phyloP scores from a whole-genome alignment of 2,888 invertebrate species.

The Caenorhabditis sinica region DNA sequence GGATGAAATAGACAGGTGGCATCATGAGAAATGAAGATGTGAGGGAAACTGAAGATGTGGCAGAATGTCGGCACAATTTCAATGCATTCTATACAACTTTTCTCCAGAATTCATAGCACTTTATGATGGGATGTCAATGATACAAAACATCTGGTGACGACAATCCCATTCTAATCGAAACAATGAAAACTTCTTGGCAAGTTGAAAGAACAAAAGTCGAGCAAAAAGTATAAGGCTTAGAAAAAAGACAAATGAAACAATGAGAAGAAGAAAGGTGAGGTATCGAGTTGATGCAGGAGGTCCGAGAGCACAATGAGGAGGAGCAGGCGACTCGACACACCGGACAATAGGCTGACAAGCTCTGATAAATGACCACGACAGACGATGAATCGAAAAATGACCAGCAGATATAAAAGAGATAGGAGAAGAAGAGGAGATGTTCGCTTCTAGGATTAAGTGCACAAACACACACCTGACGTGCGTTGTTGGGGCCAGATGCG shows the following conservation, averaged over 20 bases:
- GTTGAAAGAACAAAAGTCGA: slow-evolving; percentile 6
- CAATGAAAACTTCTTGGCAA: not conserved
- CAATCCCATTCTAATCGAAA: not conserved
- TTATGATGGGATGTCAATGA: slow-evolving; percentile 51
- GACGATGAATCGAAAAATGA: slow-evolving; percentile 49
- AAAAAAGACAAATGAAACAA: slow-evolving; percentile 54
- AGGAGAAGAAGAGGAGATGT: slow-evolving; percentile 25
- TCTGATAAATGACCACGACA: slow-evolving; percentile 68
- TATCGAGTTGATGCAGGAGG: slow-evolving; percentile 11
- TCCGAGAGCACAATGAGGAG: slow-evolving; percentile 47
- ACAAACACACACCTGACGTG: slow-evolving; percentile 47
- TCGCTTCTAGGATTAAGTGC: slow-evolving; percentile 50
- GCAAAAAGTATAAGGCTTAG: not conserved
- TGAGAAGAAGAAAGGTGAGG: slow-evolving; percentile 44
- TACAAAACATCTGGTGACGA: slow-evolving; percentile 52
- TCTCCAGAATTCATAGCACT: slow-evolving; percentile 43
- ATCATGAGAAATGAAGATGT: slow-evolving; percentile 33
- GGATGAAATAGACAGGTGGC: slow-evolving; percentile 42
- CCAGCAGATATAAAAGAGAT: slow-evolving; percentile 46
- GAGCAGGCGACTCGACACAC: slow-evolving; percentile 60
- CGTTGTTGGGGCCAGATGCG: slow-evolving; percentile 1
- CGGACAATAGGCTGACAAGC: slow-evolving; percentile 63
- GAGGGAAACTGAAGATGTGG: slow-evolving; percentile 38
- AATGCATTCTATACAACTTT: slow-evolving; percentile 61
- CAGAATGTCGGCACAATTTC: slow-evolving; percentile 42